phyloP scores from a whole-genome alignment of 1,140 invertebrate genomes.

The Drosophila virilis region DNA sequence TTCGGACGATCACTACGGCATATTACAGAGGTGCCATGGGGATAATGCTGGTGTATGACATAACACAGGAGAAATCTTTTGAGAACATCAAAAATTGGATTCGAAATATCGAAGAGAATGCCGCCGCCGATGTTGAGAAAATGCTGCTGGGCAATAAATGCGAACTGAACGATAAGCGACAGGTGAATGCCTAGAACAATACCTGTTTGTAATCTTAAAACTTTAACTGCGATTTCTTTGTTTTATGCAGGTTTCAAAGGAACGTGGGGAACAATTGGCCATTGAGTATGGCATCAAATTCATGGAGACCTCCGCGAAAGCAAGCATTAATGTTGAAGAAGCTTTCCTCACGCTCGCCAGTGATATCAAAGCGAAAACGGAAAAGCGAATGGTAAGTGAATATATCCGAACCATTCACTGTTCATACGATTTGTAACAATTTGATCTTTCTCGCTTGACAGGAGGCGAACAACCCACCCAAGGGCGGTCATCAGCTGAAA shows the following conservation, averaged over 20 bases:
- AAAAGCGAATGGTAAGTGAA: slow-evolving; percentile 94
- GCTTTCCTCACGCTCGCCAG: slow-evolving; percentile 96
- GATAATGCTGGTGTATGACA: slow-evolving; percentile 99
- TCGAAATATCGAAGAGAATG: slow-evolving; percentile 98
- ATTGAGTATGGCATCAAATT: slow-evolving; percentile 97
- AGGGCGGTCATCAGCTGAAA: slow-evolving; percentile 89
- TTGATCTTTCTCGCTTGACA: slow-evolving; percentile 74
- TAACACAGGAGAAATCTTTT: slow-evolving; percentile 99
- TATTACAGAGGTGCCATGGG: slow-evolving; percentile 99
- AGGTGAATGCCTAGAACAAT: slow-evolving; percentile 85
- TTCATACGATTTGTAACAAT: background rate
- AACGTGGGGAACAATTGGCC: slow-evolving; percentile 90
- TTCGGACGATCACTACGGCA: slow-evolving; percentile 98
- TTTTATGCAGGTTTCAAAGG: slow-evolving; percentile 86
- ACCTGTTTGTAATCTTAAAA: no score
- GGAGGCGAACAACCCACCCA: slow-evolving; percentile 92
- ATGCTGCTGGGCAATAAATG: slow-evolving; percentile 98
- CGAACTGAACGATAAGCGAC: slow-evolving; percentile 94
- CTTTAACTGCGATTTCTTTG: background rate
- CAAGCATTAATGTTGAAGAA: slow-evolving; percentile 95
- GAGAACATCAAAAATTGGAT: slow-evolving; percentile 99
- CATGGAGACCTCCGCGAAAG: slow-evolving; percentile 96
- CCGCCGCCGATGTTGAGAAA: slow-evolving; percentile 96
- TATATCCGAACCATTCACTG: background rate
- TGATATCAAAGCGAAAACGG: slow-evolving; percentile 97